Conservation (phyloP, 2,888 invertebrate genomes). For the Hemicrepidius hirtus region DNA sequence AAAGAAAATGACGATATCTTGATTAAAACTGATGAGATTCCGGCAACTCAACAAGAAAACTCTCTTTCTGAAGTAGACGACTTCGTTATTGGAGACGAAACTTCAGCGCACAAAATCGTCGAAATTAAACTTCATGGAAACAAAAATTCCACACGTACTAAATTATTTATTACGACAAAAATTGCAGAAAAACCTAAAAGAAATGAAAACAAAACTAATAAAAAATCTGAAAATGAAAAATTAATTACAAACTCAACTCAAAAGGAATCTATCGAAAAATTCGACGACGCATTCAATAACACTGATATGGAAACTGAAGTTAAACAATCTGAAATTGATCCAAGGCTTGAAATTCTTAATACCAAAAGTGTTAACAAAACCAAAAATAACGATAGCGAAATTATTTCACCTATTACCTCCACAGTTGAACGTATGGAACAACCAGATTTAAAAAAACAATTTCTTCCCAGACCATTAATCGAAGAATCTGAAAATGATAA, state of each 20-base stretch:
- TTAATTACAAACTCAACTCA: conserved; percentile 4
- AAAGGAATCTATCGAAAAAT: conserved; percentile 31
- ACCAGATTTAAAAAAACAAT: conserved; percentile 57
- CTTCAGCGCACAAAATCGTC: conserved; percentile 57
- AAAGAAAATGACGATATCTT: conserved; percentile 41
- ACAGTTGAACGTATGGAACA: neutral
- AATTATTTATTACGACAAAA: conserved; percentile 60
- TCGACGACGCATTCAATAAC: conserved; percentile 27
- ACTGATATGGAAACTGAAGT: conserved; percentile 34
- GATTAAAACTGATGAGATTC: conserved; percentile 40
- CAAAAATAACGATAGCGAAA: conserved; percentile 45
- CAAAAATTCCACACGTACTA: conserved; percentile 52
- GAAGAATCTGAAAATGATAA: conserved; percentile 43
- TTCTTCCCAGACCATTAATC: conserved; percentile 59
- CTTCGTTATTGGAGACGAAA: conserved; percentile 55
- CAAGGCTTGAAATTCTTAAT: conserved; percentile 41
- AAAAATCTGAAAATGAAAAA: conserved; percentile 32
- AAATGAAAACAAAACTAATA: conserved; percentile 12
- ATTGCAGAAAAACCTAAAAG: conserved; percentile 45
- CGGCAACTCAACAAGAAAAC: conserved; percentile 21
- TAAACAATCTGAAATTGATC: conserved; percentile 40
- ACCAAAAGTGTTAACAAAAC: conserved; percentile 23
- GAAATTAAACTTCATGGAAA: conserved; percentile 61
- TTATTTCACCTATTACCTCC: conserved; percentile 34
- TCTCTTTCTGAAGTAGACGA: conserved; percentile 44